Evolutionary conservation across 2,113 vertebrate genomes (phyloP).

Genomic region (Rhinopithecus roxellana): DNA sequence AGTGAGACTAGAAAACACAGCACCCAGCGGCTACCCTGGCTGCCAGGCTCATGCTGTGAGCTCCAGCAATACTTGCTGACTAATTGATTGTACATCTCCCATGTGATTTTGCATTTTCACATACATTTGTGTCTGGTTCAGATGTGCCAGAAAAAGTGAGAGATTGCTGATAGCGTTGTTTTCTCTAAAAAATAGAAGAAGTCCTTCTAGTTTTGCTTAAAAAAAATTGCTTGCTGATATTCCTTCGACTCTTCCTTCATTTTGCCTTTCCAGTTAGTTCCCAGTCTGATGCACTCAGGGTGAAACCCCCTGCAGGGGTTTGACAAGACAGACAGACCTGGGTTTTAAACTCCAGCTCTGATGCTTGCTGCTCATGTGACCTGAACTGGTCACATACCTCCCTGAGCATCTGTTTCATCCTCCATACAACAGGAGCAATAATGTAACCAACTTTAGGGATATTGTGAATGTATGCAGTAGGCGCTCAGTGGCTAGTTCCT

Average conservation of each 20-base stretch:
- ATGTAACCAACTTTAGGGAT: neutral
- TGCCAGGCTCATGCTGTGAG: neutral
- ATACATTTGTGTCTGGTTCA: neutral
- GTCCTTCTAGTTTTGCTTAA: neutral
- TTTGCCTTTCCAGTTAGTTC: neutral
- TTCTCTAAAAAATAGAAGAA: constrained; percentile 30
- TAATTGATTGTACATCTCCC: neutral
- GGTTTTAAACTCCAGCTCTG: neutral
- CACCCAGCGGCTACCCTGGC: neutral
- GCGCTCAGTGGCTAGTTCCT: neutral
- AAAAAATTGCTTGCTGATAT: neutral
- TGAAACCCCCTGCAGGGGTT: neutral
- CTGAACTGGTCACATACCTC: neutral
- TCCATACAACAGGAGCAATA: neutral
- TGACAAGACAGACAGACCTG: neutral
- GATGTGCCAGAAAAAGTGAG: constrained; percentile 35
- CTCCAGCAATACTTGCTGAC: neutral
- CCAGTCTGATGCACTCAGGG: neutral
- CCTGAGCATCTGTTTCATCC: neutral
- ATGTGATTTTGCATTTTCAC: constrained; percentile 7
- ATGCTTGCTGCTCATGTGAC: neutral
- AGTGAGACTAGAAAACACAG: neutral
- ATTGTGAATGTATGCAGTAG: neutral
- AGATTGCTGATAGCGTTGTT: neutral
- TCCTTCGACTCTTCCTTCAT: neutral